Conservation (phyloP, 2,113 vertebrate genomes). For the Lophotis ruficrista region DNA sequence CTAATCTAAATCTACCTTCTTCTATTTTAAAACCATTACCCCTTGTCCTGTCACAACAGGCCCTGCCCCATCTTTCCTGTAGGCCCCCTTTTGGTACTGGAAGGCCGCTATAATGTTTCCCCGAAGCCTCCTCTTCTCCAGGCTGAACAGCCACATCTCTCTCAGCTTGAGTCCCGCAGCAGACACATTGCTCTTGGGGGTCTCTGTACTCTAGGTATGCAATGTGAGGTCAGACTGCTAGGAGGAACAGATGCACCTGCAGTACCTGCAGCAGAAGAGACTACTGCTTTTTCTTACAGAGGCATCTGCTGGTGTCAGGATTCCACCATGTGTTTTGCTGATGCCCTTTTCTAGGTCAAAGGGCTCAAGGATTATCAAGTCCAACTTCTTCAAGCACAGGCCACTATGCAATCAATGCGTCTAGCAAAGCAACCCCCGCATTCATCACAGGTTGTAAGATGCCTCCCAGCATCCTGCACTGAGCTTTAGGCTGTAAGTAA, state of each 20-base stretch:
- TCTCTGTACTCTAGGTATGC: not conserved
- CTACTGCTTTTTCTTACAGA: not conserved
- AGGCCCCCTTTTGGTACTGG: too few species aligned
- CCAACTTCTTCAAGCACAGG: not conserved
- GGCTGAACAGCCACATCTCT: too few species aligned
- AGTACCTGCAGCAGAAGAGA: not conserved
- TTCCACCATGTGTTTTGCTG: not conserved
- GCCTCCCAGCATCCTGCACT: not conserved
- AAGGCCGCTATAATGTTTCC: too few species aligned
- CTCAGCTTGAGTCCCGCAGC: not conserved
- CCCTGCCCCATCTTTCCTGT: too few species aligned
- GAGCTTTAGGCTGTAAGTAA: not conserved
- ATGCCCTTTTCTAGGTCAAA: not conserved
- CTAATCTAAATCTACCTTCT: too few species aligned
- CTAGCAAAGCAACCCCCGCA: not conserved
- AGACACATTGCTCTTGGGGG: accelerated
- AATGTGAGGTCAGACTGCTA: not conserved
- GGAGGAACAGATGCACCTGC: not conserved
- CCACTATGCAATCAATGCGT: not conserved
- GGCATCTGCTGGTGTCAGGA: not conserved
- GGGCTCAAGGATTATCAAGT: not conserved
- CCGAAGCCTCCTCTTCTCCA: too few species aligned
- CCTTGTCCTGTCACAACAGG: too few species aligned
- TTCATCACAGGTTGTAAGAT: not conserved
- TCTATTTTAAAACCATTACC: too few species aligned